These are phyloP conservation scores for Hoplodrina blanda DNA, from an alignment of 2,888 invertebrate genomes.

Conservation along the genomic window DNA sequence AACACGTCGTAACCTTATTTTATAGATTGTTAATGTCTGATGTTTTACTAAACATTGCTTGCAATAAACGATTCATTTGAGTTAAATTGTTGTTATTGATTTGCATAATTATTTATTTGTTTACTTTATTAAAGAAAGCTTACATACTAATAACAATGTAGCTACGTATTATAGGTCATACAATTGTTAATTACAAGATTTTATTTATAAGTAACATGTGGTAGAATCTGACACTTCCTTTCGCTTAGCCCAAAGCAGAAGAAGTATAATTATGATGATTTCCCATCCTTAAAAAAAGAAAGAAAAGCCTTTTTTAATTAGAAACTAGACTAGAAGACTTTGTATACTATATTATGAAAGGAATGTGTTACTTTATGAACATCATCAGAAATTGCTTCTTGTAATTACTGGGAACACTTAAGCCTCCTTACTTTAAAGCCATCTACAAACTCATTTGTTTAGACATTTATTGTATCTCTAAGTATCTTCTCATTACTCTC, in stretches of 20 bases:
- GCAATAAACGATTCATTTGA: not conserved
- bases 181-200: too few species aligned
- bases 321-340: too few species aligned
- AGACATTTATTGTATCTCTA: slow-evolving; percentile 21
- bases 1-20: slow-evolving; percentile 63
- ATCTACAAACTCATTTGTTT: not conserved
- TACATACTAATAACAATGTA: not conserved
- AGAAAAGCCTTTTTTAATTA: too few species aligned
- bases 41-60: slow-evolving; percentile 34
- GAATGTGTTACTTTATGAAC: too few species aligned
- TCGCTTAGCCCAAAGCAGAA: too few species aligned
- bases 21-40: slow-evolving; percentile 54
- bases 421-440: not conserved
- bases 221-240: too few species aligned
- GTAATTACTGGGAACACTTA: not conserved
- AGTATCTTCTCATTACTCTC: slow-evolving; percentile 35
- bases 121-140: too few species aligned
- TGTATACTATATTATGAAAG: too few species aligned
- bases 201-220: too few species aligned
- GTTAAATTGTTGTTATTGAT: not conserved
- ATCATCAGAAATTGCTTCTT: not conserved
- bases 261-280: too few species aligned
- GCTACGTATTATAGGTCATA: too few species aligned
- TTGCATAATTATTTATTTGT: not conserved
- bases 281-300: too few species aligned